Conservation (phyloP, 2,888 invertebrate genomes). For the Polyommatus icarus region DNA sequence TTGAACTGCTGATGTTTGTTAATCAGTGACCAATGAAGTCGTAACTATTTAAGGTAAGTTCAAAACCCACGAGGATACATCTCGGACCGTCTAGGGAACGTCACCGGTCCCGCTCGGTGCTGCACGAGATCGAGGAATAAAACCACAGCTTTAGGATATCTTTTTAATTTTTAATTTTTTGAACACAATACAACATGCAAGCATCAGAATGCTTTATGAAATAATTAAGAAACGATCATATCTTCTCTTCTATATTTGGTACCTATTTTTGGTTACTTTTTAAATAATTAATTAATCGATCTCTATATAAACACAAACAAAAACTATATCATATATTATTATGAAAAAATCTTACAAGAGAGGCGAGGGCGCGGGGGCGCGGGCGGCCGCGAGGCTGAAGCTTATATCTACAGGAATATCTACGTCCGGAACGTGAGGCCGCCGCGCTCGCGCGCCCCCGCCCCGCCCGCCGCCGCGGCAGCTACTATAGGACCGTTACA, state of each 20-base stretch:
- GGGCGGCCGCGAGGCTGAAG: slow-evolving; percentile 45
- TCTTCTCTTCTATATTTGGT: slow-evolving; percentile 76
- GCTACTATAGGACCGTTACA: slow-evolving; percentile 72
- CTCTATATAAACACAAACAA: slow-evolving; percentile 77
- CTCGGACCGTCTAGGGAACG: background rate
- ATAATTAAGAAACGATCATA: slow-evolving; percentile 78
- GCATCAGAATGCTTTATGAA: slow-evolving; percentile 79
- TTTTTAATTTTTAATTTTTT: slow-evolving; percentile 77
- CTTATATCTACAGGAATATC: slow-evolving; percentile 43
- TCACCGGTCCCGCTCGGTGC: background rate
- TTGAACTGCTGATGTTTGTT: too few relatives aligned
- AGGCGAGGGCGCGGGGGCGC: slow-evolving; percentile 56
- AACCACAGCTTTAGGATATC: slow-evolving; percentile 59
- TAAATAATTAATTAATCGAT: slow-evolving; percentile 75
- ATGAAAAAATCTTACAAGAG: slow-evolving; percentile 75
- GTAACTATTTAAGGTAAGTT: too few relatives aligned
- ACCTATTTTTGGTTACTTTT: slow-evolving; percentile 79
- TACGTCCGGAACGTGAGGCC: slow-evolving; percentile 40
- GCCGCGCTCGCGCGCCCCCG: slow-evolving; percentile 37
- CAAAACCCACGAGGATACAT: too few relatives aligned
- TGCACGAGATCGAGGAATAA: slow-evolving; percentile 38
- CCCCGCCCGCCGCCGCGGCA: slow-evolving; percentile 54
- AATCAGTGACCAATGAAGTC: too few relatives aligned
- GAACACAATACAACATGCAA: slow-evolving; percentile 82
- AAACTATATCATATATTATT: slow-evolving; percentile 71